Evolutionary conservation across 1,140 invertebrate genomes (phyloP).

Genomic region (Nixonia krombeini): DNA sequence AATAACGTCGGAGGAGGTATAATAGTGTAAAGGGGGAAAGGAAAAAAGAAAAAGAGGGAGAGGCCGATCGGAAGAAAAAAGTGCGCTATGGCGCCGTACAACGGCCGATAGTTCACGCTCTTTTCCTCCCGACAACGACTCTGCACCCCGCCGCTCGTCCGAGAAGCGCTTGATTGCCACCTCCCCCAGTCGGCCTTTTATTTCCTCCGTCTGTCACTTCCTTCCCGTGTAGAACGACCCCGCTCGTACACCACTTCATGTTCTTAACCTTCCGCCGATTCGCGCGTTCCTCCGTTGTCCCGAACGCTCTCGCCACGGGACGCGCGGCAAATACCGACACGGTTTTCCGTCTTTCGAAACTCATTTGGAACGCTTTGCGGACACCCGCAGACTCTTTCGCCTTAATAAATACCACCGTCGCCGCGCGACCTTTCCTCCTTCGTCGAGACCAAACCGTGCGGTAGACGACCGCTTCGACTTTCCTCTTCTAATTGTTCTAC

Average conservation of each 20-base stretch:
- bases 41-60: slow-evolving; percentile 19
- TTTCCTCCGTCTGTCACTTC: slow-evolving; percentile 16
- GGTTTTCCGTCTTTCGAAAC: slow-evolving; percentile 19
- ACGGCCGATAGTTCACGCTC: slow-evolving; percentile 34
- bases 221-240: slow-evolving; percentile 17
- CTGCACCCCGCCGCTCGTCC: background rate
- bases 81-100: slow-evolving; percentile 29
- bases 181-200: slow-evolving; percentile 1
- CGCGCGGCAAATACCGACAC: slow-evolving; percentile 13
- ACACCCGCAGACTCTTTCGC: slow-evolving; percentile 4
- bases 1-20: slow-evolving; percentile 31
- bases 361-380: background rate
- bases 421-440: too few relatives aligned
- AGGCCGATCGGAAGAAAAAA: slow-evolving; percentile 32
- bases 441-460: too few relatives aligned
- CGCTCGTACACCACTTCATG: slow-evolving; percentile 27
- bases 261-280: slow-evolving; percentile 25
- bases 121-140: background rate
- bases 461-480: slow-evolving; percentile 32
- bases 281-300: slow-evolving; percentile 9
- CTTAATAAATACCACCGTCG: slow-evolving; percentile 30
- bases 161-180: too few relatives aligned
- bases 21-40: slow-evolving; percentile 25
- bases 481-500: slow-evolving; percentile 4
- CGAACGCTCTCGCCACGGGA: background rate